Evolutionary conservation across 2,888 invertebrate species (phyloP).

Genomic region (Drosophila vallismaia): DNA sequence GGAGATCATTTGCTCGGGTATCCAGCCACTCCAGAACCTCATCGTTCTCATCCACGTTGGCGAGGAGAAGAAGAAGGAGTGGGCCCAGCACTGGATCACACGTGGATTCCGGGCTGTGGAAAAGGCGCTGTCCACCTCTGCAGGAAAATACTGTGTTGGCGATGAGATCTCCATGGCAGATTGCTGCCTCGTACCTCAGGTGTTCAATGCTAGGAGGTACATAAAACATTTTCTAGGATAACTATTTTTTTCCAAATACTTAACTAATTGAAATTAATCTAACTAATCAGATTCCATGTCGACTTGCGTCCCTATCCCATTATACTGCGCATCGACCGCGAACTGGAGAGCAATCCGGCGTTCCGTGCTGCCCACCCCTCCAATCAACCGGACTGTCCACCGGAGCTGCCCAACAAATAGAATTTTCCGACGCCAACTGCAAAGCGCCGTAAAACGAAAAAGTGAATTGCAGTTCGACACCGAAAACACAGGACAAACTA

Average conservation of each 20-base stretch:
- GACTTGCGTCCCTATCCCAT: slow-evolving; percentile 95
- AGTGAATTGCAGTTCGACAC: slow-evolving; percentile 79
- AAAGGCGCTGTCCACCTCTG: slow-evolving; percentile 91
- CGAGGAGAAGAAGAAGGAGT: slow-evolving; percentile 94
- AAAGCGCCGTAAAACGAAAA: slow-evolving; percentile 82
- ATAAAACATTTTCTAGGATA: background rate
- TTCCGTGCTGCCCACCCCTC: slow-evolving; percentile 96
- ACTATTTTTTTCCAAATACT: background rate
- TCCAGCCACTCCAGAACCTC: slow-evolving; percentile 98
- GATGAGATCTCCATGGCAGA: slow-evolving; percentile 97
- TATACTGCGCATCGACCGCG: slow-evolving; percentile 93
- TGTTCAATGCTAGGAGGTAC: slow-evolving; percentile 95
- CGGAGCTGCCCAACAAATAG: slow-evolving; percentile 91
- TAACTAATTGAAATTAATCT: no score
- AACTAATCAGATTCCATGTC: slow-evolving; percentile 91
- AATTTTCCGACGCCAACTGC: slow-evolving; percentile 83
- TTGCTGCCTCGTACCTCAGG: slow-evolving; percentile 97
- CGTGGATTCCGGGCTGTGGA: slow-evolving; percentile 96
- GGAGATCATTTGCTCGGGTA: slow-evolving; percentile 96
- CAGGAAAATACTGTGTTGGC: slow-evolving; percentile 96
- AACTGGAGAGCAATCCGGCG: slow-evolving; percentile 93
- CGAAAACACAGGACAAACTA: slow-evolving; percentile 35
- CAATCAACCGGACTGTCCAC: slow-evolving; percentile 97
- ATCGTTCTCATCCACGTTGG: slow-evolving; percentile 94
- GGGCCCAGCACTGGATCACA: slow-evolving; percentile 97